A percentile compares a stretch with the other conserved stretches of the same genome.
These are phyloP conservation scores for Aeoliscus strigatus DNA, from an alignment of 2,797 vertebrate species.

Conservation along the genomic window DNA sequence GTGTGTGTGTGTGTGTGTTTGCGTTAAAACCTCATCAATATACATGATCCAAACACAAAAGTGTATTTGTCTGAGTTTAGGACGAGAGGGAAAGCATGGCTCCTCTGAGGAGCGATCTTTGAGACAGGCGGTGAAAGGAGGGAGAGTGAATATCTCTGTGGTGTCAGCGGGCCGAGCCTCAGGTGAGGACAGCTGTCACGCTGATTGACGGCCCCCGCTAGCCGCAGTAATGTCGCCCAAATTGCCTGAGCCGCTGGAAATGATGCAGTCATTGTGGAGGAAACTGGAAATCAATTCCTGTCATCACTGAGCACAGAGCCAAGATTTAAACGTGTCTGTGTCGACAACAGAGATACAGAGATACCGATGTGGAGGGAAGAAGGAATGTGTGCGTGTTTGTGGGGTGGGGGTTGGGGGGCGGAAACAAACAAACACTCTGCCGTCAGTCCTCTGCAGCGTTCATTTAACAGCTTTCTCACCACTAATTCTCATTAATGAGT, in stretches of 20 bases:
- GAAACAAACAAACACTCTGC: slow-evolving; percentile 48
- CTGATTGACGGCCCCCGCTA: slow-evolving; percentile 82
- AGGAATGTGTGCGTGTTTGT: too few species aligned
- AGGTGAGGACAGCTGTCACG: slow-evolving; percentile 80
- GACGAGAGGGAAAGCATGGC: too few species aligned
- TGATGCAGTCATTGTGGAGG: slow-evolving; percentile 89
- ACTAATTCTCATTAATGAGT: slow-evolving; percentile 56
- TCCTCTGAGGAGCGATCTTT: too few species aligned
- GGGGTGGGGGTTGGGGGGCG: too few species aligned
- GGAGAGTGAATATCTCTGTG: slow-evolving; percentile 18
- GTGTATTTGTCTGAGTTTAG: too few species aligned
- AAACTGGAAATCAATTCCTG: slow-evolving; percentile 97
- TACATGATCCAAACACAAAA: too few species aligned
- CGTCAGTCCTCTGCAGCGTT: slow-evolving; percentile 44
- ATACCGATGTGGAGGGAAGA: slow-evolving; percentile 24
- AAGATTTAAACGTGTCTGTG: slow-evolving; percentile 62
- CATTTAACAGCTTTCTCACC: slow-evolving; percentile 35
- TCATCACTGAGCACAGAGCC: slow-evolving; percentile 77
- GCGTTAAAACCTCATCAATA: too few species aligned
- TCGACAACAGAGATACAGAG: slow-evolving; percentile 34
- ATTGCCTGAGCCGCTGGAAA: slow-evolving; percentile 84
- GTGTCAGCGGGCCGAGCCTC: slow-evolving; percentile 68
- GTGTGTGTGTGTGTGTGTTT: too few species aligned
- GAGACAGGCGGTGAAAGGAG: neutral
- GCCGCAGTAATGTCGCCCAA: slow-evolving; percentile 81